Conservation (phyloP, 2,113 vertebrate genomes). For the Paralichthys olivaceus region DNA sequence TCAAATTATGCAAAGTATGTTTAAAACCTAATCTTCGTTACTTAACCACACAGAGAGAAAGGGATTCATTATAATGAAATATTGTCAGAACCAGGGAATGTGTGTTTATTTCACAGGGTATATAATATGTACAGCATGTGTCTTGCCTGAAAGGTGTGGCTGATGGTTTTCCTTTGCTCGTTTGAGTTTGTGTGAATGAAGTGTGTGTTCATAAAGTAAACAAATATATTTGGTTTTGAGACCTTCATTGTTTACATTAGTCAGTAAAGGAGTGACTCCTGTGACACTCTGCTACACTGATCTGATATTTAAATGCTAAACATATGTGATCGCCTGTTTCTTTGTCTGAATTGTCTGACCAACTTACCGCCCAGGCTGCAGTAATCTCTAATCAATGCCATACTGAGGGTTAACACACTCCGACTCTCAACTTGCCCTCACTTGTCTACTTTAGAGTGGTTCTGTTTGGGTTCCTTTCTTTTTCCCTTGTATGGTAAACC, state of each 20-base stretch:
- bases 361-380: conserved; percentile 39
- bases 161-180: conserved; percentile 7
- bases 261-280: conserved; percentile 57
- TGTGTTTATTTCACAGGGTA: conserved; percentile 27
- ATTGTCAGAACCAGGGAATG: conserved; percentile 35
- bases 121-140: conserved; percentile 9
- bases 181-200: conserved; percentile 25
- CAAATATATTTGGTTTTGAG: conserved; percentile 69
- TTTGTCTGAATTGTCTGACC: conserved; percentile 44
- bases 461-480: conserved; percentile 6
- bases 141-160: conserved; percentile 16
- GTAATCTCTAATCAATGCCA: conserved; percentile 67
- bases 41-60: conserved; percentile 24
- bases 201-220: conserved; percentile 33
- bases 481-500: conserved; percentile 6
- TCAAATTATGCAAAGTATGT: conserved; percentile 65
- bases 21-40: conserved; percentile 72
- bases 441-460: conserved; percentile 23
- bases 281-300: conserved; percentile 45
- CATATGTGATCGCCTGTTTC: conserved; percentile 63
- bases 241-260: conserved; percentile 71
- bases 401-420: conserved; percentile 47
- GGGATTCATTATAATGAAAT: conserved; percentile 17
- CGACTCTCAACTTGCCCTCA: conserved; percentile 6
- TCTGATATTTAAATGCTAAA: conserved; percentile 64